A percentile compares a stretch with the other conserved stretches of the same genome.
phyloP scores from a whole-genome alignment of 2,888 invertebrate species.

The Conistra vaccinii region DNA sequence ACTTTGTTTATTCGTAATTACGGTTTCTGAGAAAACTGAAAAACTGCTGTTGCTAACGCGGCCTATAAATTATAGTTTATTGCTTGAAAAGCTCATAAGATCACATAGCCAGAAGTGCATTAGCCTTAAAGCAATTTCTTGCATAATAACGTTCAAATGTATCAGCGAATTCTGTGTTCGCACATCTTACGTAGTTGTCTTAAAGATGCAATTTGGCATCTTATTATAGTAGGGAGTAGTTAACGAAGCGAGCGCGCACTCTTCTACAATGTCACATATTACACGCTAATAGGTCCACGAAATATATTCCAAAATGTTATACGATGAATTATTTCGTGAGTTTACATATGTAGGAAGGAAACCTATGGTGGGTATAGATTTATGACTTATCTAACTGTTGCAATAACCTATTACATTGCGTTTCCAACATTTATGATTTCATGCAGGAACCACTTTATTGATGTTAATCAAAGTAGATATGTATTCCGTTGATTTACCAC shows the following conservation, averaged over 20 bases:
- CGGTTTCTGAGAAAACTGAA: conserved; percentile 1
- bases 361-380: background rate
- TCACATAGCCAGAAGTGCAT: background rate
- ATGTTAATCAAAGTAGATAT: conserved; percentile 30
- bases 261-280: conserved; percentile 47
- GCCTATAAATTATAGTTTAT: background rate
- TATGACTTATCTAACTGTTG: background rate
- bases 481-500: conserved; percentile 45
- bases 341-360: conserved; percentile 12
- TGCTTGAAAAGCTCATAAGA: background rate
- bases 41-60: background rate
- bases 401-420: conserved; percentile 17
- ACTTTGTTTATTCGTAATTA: conserved; percentile 2
- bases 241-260: conserved; percentile 46
- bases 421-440: conserved; percentile 18
- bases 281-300: conserved; percentile 44
- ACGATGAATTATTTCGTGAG: conserved; percentile 26
- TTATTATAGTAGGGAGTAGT: conserved; percentile 34
- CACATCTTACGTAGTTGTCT: conserved; percentile 34
- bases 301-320: conserved; percentile 37
- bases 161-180: conserved; percentile 35
- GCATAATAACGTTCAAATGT: conserved; percentile 42
- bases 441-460: conserved; percentile 35
- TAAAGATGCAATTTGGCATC: conserved; percentile 67
- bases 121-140: conserved; percentile 21